These are phyloP conservation scores for Dinoponera quadriceps DNA, from an alignment of 1,140 invertebrate species.

Conservation along the genomic window DNA sequence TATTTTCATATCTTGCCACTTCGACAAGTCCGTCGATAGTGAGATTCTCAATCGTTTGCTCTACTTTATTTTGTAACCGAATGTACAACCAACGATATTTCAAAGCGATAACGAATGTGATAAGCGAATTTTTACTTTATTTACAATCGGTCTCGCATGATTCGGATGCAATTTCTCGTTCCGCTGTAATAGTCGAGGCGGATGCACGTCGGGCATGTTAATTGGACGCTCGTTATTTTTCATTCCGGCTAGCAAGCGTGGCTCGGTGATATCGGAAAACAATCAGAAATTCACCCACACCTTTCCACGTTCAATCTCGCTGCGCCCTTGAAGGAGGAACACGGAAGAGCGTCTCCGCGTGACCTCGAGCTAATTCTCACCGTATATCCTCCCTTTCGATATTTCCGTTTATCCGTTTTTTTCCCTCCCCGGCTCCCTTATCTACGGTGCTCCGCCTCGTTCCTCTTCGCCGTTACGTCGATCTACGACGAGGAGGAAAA, in stretches of 20 bases:
- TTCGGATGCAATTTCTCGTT: not conserved
- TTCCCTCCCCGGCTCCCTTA: not conserved
- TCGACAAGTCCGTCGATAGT: no score
- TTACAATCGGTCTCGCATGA: not conserved
- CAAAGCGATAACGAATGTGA: no score
- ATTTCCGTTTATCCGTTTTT: slow-evolving; percentile 31
- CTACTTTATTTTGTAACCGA: no score
- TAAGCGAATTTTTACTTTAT: not conserved
- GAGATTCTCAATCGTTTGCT: no score
- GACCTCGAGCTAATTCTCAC: slow-evolving; percentile 65
- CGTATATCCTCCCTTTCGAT: slow-evolving; percentile 65
- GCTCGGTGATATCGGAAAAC: slow-evolving; percentile 76
- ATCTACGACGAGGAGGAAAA: slow-evolving; percentile 9
- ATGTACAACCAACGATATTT: no score
- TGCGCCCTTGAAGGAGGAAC: not conserved
- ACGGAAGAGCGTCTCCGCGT: slow-evolving; percentile 11
- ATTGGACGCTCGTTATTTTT: slow-evolving; percentile 75
- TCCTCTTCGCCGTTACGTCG: not conserved
- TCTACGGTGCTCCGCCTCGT: not conserved
- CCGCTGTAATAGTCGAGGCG: not conserved
- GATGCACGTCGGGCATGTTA: slow-evolving; percentile 60
- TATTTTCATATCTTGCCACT: no score
- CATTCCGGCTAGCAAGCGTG: slow-evolving; percentile 12
- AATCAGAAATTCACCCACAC: slow-evolving; percentile 69
- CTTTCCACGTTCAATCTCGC: slow-evolving; percentile 18